Evolutionary conservation across 2,113 vertebrate species (phyloP), one percentile per base, ranked within the genome.

Genomic region (Dipodomys merriami): DNA sequence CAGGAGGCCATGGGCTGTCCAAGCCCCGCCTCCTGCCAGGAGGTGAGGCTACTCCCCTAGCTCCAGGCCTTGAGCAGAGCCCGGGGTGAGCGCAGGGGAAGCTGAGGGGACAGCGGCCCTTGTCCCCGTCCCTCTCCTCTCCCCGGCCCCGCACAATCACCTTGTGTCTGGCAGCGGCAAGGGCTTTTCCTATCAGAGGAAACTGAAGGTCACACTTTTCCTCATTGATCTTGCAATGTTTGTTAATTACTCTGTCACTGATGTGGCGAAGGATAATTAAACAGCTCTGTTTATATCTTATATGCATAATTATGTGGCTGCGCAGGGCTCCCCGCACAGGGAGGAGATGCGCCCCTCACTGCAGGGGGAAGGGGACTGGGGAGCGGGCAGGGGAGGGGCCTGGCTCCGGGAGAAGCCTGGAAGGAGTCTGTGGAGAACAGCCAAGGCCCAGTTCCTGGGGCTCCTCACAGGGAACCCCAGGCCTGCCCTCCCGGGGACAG

Each of bases 241-340:
- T 99, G 99, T 99, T 99, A 99, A 99, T 99, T 99, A 99, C 99
- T 99, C 99, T 99, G 99, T 99, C 99, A 99, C 99, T 99, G 99
- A 99, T 99, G 99, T 99, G 99, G 99, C 99, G 99, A 99, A 99
- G 99, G 99, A 99, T 99, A 99, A 99, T 99, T 99, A 99, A 99
- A 99, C 99, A 99, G 99, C 99, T 99, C 99, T 99, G 99, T 99
- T 99, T 99, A 99, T 99, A 99, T 99, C 99, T 99, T 99, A 99
- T 99, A 99, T 99, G 99, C 99, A 99, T 99, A 99, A 99, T 99
- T 99, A 99, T 99, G 99, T 99, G 99, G 98, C 98, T 98, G 98
- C 98, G 99, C 99, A 99, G 99, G 98, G 98, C 98, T 99, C 99
- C 98, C 98, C 98, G 98, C 98, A 97, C 99, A 98, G 99, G 98